Percentiles rank a stretch among this genome's conserved stretches.
Evolutionary conservation across 2,113 vertebrate genomes (phyloP).

Genomic region (Galbula dea): DNA sequence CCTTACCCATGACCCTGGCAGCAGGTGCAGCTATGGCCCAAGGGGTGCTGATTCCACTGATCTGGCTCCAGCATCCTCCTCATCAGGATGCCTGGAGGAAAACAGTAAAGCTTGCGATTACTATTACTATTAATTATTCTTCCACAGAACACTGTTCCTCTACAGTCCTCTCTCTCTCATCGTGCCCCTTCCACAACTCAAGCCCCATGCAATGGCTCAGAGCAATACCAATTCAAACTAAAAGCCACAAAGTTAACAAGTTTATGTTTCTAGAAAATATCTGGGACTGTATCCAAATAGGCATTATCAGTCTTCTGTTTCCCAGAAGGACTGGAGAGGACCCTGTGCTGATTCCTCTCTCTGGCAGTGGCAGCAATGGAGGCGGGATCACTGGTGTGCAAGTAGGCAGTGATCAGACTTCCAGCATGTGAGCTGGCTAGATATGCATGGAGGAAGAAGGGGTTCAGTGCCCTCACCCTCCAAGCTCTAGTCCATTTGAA

Average conservation of each 20-base stretch:
- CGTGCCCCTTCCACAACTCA: background rate
- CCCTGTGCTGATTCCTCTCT: background rate
- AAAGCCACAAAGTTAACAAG: conserved; percentile 42
- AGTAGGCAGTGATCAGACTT: background rate
- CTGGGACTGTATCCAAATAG: conserved; percentile 51
- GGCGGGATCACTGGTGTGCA: background rate
- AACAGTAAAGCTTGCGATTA: background rate
- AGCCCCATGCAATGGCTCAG: background rate
- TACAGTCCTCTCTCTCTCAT: background rate
- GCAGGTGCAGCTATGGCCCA: background rate
- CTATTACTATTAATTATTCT: background rate
- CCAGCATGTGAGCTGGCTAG: background rate
- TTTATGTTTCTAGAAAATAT: conserved; percentile 54
- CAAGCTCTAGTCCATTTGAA: background rate
- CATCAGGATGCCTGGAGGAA: background rate
- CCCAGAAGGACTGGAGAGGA: conserved; percentile 40
- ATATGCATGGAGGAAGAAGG: background rate
- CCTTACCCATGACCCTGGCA: too few species aligned
- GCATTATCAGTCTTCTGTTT: background rate
- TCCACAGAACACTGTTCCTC: background rate
- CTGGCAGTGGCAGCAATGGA: background rate
- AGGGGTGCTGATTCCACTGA: background rate
- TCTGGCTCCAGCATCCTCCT: background rate
- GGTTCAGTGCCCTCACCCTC: background rate
- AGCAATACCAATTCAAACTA: background rate